Evolutionary conservation across 2,888 invertebrate species (phyloP), one percentile per base, ranked within the genome.

Genomic region (Bugula neritina): DNA sequence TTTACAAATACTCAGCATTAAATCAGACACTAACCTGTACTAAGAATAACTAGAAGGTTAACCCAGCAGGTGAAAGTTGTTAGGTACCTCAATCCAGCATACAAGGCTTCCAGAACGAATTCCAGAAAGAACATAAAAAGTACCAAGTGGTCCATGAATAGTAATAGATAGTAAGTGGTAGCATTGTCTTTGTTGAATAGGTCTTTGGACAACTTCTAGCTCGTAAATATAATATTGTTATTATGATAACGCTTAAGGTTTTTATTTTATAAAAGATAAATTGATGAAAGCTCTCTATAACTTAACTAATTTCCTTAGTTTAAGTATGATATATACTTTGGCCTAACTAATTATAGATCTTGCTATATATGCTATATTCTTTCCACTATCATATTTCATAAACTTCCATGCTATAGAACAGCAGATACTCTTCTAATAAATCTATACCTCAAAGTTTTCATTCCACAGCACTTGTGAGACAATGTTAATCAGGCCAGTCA

Each of bases 1-100:
- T n/a, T n/a, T n/a, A n/a, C n/a, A n/a, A n/a, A n/a, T n/a, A n/a
- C n/a, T n/a, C n/a, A n/a, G n/a, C n/a, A n/a, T n/a, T n/a, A n/a
- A n/a, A n/a, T n/a, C n/a, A n/a, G n/a, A n/a, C 5, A 63, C 31
- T 63, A 31, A 63, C 63, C 63, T 63, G 31, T 63, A 34, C 63
- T 63, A 27, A 63, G 10, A 3, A 63, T 21, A 10, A 31, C 63
- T 27, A 63, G 25, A 5, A 63, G 13, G 29, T 27, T 63, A 3
- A 63, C 63, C 63, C 63, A 63, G 27, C 21, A 63, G 63, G 21
- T 63, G 31, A 31, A 63, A 3, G 63, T 31, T 27, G 3, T 29
- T 21, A 63, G 3, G 63, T 63, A 63, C 25, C 31, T 25, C 27
- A 31, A 31, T 27, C 63, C 21, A 27, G 27, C 63, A 63, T 31